These are phyloP conservation scores for Pinna nobilis DNA, from an alignment of 1,140 invertebrate genomes.

Conservation along the genomic window DNA sequence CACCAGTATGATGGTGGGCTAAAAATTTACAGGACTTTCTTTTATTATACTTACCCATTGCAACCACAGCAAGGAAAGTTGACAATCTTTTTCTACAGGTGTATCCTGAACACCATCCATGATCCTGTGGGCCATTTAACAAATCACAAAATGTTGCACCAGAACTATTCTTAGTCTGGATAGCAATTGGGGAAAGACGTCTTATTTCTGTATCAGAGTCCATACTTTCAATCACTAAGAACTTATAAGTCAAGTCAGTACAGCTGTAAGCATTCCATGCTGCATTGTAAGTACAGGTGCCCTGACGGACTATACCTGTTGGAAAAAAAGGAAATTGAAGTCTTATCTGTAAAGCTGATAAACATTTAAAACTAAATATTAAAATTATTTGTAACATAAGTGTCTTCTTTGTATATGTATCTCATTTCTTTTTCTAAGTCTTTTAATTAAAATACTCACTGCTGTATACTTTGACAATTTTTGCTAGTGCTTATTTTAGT, in stretches of 20 bases:
- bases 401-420: too few relatives aligned
- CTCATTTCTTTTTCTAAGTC: too few relatives aligned
- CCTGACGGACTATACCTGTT: constrained; percentile 60
- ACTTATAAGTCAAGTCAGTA: constrained; percentile 50
- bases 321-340: neutral
- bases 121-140: constrained; percentile 59
- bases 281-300: constrained; percentile 47
- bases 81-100: constrained; percentile 69
- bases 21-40: neutral
- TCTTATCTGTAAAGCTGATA: too few relatives aligned
- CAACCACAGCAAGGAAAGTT: constrained; percentile 64
- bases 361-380: too few relatives aligned
- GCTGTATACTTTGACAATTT: too few relatives aligned
- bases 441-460: too few relatives aligned
- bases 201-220: constrained; percentile 71
- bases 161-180: constrained; percentile 24
- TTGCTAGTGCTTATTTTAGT: too few relatives aligned
- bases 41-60: constrained; percentile 51
- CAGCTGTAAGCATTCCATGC: constrained; percentile 66
- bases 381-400: too few relatives aligned
- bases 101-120: constrained; percentile 72
- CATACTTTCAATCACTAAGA: constrained; percentile 71
- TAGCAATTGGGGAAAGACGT: constrained; percentile 69
- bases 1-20: too few relatives aligned
- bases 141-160: constrained; percentile 35